phyloP scores from a whole-genome alignment of 1,140 invertebrate species.

The Apolygus lucorum region DNA sequence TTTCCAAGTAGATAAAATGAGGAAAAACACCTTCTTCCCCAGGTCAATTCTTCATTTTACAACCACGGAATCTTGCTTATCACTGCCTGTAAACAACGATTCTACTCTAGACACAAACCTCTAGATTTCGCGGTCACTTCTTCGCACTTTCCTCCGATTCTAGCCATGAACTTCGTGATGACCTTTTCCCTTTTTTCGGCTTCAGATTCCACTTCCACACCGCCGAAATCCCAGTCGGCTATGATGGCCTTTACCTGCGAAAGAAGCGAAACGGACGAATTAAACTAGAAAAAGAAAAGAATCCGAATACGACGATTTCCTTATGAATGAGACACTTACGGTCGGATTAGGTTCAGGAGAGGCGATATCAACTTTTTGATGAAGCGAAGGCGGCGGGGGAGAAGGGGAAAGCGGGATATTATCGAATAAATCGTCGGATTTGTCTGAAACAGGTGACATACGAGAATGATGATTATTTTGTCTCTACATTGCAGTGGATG shows the following conservation, averaged over 20 bases:
- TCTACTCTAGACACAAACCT: no score
- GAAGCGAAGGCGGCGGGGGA: background rate
- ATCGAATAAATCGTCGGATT: no score
- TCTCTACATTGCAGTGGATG: no score
- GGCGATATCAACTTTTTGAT: background rate
- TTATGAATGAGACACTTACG: background rate
- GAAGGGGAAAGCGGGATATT: background rate
- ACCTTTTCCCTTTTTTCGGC: conserved; percentile 15
- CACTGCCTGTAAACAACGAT: no score
- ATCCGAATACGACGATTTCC: background rate
- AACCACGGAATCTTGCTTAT: no score
- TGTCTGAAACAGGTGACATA: no score
- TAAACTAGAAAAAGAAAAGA: background rate
- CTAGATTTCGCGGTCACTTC: conserved; percentile 13
- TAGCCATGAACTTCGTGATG: conserved; percentile 1
- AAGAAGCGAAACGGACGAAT: background rate
- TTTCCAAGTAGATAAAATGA: no score
- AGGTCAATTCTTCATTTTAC: no score
- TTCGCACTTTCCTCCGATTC: background rate
- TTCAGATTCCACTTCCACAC: conserved; percentile 18
- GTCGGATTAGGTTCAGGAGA: background rate
- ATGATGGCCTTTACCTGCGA: conserved; percentile 17
- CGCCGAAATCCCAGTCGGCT: conserved; percentile 24
- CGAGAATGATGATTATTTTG: no score
- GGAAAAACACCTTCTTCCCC: no score